Conservation (phyloP, 2,797 vertebrate species). For the Lithobates pipiens region DNA sequence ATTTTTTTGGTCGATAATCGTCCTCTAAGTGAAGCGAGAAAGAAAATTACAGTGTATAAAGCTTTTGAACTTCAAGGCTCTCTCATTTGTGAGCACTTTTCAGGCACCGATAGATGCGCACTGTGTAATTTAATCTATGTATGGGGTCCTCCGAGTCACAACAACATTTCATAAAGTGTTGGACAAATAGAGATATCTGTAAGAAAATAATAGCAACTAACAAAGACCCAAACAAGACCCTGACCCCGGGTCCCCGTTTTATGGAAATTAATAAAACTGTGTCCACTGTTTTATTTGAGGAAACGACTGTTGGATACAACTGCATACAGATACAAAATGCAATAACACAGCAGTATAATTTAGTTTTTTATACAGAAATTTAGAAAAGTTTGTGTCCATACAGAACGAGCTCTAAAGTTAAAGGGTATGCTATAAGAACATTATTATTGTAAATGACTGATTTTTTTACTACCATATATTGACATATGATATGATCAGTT, state of each 20-base stretch:
- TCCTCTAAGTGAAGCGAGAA: constrained; percentile 8
- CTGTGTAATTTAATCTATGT: constrained; percentile 40
- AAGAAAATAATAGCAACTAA: constrained; percentile 9
- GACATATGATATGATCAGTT: too few relatives aligned
- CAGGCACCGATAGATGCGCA: background rate
- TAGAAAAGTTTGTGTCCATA: too few relatives aligned
- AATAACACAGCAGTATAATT: background rate
- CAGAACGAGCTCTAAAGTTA: too few relatives aligned
- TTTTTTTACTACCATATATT: too few relatives aligned
- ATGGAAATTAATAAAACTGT: constrained; percentile 11
- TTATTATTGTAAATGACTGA: too few relatives aligned
- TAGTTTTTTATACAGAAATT: too few relatives aligned
- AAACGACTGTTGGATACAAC: background rate
- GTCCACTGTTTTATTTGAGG: background rate
- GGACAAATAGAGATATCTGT: background rate
- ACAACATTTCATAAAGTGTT: constrained; percentile 11
- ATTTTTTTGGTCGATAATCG: constrained; percentile 39
- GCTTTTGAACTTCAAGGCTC: constrained; percentile 36
- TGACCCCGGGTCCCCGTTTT: background rate
- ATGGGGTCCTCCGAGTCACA: constrained; percentile 7
- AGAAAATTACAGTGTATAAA: constrained; percentile 32
- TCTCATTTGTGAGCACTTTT: constrained; percentile 7
- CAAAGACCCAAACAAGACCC: constrained; percentile 3
- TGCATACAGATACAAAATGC: background rate
- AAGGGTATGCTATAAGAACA: too few relatives aligned